Base-by-base conservation (phyloP, 2,888 invertebrate genomes). In the Mesoligia furuncula region DNA sequence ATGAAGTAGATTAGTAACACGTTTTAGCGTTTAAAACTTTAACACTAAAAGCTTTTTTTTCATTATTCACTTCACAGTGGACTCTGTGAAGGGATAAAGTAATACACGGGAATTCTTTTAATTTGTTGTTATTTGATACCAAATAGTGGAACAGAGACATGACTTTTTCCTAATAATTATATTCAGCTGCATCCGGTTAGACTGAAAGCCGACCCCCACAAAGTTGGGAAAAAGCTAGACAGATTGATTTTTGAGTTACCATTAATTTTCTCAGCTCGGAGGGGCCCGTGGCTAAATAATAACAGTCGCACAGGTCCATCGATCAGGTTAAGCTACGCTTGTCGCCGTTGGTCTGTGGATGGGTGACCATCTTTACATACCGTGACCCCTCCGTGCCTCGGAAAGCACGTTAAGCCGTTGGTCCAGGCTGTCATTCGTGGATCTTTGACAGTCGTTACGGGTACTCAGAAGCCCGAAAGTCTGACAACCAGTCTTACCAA, bases 1-100 rank as follows among this genome's bases (percentile, higher is more conserved):
- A 81, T 81, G 69, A 70, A 81, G 59, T 74, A 71, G 77, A 75
- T 84, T 84, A 80, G 80, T 66, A 73, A 84, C 84, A 84, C 81
- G 77, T 59, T 84, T 84, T 75, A 77, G 51, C 84, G 59, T 77
- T 84, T 84, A 67, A 84, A 84, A 81, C 66, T 80, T 84, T 73
- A 72, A 42, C 54, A 73, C 84, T 81, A 73, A 75, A 81, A 75
- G 81, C 64, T 65, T 84, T 84, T 84, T 84, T 74, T 73, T 36
- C 45, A 65, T 73, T 74, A 73, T 81, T 77, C 70, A 84, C 65
- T 83, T 74, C 57, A n/a, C 48, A 27, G 59, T 75, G 69, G 36
- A 64, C 24, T 69, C 48, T 72, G 66, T 39, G 7, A 67, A 67
- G 36, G n/a, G 11, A 68, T 64, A 31, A 64, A 72, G 51, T 64